phyloP scores from a whole-genome alignment of 2,113 vertebrate genomes.

The Melanerpes formicivorus region DNA sequence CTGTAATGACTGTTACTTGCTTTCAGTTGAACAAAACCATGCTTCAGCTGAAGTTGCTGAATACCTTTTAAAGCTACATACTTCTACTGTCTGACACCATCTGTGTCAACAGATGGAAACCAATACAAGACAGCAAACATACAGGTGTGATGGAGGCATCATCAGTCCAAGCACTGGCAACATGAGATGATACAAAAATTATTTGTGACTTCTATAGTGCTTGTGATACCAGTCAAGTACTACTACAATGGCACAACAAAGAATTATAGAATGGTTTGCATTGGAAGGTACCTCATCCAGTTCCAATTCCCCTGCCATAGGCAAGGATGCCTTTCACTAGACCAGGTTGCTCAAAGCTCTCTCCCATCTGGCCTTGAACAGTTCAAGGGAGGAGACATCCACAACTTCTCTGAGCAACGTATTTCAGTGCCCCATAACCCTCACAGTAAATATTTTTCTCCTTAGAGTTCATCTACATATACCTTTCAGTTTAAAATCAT shows the following conservation, averaged over 20 bases:
- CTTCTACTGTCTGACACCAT: background rate
- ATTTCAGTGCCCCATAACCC: background rate
- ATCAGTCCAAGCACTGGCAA: background rate
- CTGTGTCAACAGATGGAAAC: background rate
- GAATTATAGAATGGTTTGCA: background rate
- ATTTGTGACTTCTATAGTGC: background rate
- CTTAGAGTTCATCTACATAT: background rate
- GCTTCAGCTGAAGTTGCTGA: background rate
- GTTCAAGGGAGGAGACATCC: background rate
- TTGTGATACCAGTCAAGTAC: background rate
- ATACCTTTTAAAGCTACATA: background rate
- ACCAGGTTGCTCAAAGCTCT: background rate
- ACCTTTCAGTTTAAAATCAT: background rate
- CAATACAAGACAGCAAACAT: accelerated
- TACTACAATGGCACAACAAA: background rate
- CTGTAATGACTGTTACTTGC: background rate
- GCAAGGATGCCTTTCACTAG: background rate
- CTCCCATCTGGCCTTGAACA: background rate
- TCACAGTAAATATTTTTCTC: background rate
- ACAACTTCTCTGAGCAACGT: background rate
- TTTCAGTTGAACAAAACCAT: background rate
- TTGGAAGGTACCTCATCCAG: background rate
- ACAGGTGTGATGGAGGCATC: accelerated
- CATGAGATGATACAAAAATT: background rate
- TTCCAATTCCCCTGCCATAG: background rate